Evolutionary conservation across 2,888 invertebrate species (phyloP).

Genomic region (Torymus auratus): DNA sequence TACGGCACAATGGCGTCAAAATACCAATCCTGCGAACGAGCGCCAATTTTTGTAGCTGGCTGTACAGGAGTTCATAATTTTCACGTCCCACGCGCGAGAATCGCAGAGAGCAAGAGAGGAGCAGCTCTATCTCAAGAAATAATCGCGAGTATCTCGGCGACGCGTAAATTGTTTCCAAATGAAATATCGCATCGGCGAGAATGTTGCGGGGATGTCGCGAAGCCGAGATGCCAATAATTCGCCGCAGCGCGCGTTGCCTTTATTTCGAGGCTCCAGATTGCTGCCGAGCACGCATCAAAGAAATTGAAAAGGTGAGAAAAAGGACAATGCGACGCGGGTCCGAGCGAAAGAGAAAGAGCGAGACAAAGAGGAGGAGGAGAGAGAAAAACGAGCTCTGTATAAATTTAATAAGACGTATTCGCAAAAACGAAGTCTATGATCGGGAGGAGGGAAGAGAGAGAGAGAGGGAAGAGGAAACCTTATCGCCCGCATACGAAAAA

Average conservation of each 20-base stretch:
- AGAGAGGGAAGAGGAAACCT: too few relatives aligned
- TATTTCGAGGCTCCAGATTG: slow-evolving; percentile 34
- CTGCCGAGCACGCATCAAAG: slow-evolving; percentile 51
- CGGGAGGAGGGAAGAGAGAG: slow-evolving; percentile 31
- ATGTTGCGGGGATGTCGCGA: slow-evolving; percentile 62
- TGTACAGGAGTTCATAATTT: slow-evolving; percentile 63
- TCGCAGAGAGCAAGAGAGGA: slow-evolving; percentile 12
- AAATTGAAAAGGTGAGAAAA: slow-evolving; percentile 40
- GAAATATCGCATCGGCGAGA: slow-evolving; percentile 64
- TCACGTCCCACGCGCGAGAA: slow-evolving; percentile 66
- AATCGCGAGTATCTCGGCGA: slow-evolving; percentile 67
- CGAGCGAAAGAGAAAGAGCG: slow-evolving; percentile 18
- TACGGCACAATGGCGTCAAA: too few relatives aligned
- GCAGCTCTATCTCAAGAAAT: slow-evolving; percentile 60
- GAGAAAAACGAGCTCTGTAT: slow-evolving; percentile 31
- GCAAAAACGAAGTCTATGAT: slow-evolving; percentile 46
- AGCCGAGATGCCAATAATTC: slow-evolving; percentile 63
- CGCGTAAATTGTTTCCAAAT: slow-evolving; percentile 67
- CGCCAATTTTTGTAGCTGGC: too few relatives aligned
- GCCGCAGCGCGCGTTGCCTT: background rate
- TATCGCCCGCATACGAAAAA: slow-evolving; percentile 4
- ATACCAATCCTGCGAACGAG: too few relatives aligned
- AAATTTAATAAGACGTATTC: slow-evolving; percentile 53
- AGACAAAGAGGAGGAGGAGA: slow-evolving; percentile 7
- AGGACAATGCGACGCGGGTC: background rate